Percentiles rank a stretch among this genome's conserved stretches.
phyloP scores from a whole-genome alignment of 2,888 invertebrate genomes.

The Operophtera brumata region DNA sequence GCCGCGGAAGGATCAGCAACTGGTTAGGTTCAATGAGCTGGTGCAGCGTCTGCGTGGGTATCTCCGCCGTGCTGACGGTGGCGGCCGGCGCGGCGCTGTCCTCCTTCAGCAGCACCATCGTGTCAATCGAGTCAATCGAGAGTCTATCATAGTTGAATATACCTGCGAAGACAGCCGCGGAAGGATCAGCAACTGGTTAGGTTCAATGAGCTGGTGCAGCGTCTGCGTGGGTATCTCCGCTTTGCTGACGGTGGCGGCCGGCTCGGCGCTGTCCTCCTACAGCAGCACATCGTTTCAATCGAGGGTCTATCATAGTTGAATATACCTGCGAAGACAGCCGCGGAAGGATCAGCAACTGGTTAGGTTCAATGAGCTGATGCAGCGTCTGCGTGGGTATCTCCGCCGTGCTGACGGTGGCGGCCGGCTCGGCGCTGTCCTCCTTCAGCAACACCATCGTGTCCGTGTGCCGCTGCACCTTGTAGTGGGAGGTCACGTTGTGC shows the following conservation, averaged over 20 bases:
- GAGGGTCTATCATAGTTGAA: no score
- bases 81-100: conserved; percentile 89
- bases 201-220: conserved; percentile 92
- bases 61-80: conserved; percentile 93
- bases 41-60: conserved; percentile 92
- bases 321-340: conserved; percentile 95
- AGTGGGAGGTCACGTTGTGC: conserved; percentile 83
- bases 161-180: conserved; percentile 96
- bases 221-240: conserved; percentile 93
- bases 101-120: conserved; percentile 93
- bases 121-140: no score
- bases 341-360: conserved; percentile 93
- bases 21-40: conserved; percentile 94
- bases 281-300: no score
- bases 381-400: conserved; percentile 94
- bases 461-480: conserved; percentile 83
- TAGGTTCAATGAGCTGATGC: conserved; percentile 92
- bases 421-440: conserved; percentile 89
- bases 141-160: no score
- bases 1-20: conserved; percentile 91
- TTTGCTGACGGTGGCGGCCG: conserved; percentile 93
- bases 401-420: conserved; percentile 92
- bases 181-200: conserved; percentile 92
- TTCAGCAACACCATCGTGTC: conserved; percentile 90
- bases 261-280: conserved; percentile 90